Percentiles rank a stretch among this genome's conserved stretches.
Conservation (phyloP, 2,113 vertebrate genomes). For the Sturnira hondurensis region DNA sequence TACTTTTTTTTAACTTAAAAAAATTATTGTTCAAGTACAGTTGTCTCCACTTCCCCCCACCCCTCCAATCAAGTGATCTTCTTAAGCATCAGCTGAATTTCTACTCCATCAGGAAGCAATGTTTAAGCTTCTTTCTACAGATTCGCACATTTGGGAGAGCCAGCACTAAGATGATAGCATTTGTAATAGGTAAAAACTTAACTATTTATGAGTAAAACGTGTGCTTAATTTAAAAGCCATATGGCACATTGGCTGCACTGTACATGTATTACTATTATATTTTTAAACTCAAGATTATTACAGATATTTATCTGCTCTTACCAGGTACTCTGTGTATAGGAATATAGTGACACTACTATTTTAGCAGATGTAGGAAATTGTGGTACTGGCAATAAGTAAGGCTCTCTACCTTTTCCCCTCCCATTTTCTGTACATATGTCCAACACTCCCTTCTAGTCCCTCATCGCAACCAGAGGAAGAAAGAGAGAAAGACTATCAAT, state of each 20-base stretch:
- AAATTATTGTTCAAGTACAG: no score
- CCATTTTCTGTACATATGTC: slow-evolving; percentile 15
- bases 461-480: not conserved
- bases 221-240: not conserved
- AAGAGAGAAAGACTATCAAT: not conserved
- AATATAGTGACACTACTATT: not conserved
- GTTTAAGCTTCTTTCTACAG: not conserved
- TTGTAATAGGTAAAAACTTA: not conserved
- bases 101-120: not conserved
- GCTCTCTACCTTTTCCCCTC: not conserved
- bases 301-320: not conserved
- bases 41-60: no score
- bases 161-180: not conserved
- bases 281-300: not conserved
- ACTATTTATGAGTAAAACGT: not conserved
- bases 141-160: not conserved
- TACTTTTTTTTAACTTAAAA: no score
- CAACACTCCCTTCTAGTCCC: not conserved
- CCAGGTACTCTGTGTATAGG: not conserved
- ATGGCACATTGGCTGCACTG: not conserved
- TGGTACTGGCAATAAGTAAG: not conserved
- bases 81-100: not conserved
- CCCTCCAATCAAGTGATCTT: not conserved
- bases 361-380: slow-evolving; percentile 23
- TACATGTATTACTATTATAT: not conserved